Base-by-base conservation (phyloP, 1,140 invertebrate species). In the Probaryconus sp. region DNA sequence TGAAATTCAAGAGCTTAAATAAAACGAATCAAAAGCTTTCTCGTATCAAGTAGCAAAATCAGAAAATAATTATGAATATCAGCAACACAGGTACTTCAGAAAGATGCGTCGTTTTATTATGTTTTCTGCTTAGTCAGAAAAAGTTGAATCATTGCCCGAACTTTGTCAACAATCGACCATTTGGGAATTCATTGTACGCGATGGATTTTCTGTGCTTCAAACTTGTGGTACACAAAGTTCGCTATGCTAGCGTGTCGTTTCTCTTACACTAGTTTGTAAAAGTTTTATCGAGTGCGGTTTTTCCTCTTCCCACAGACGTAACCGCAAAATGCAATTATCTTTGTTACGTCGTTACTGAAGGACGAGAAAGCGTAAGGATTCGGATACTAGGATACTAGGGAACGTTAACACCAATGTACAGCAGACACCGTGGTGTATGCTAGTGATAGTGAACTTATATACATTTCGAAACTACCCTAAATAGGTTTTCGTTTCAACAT, bases 401-500 rank as follows among this genome's bases (percentile, higher is more conserved):
- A 64, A 48, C 61, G 60, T 77, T 70, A 67, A 68, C 77, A 74
- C 69, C 37, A 35, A 18, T 33, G 70, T 33, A 64, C 17, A 35
- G 47, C 43, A 61, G 60, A 74, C 38, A 60, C 21, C 35, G 58
- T 50, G 69, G 60, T 76, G 42, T 53, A 10, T 55, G 45, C 21
- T 58, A 65, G 61, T 68, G 43, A 24, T 58, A 65, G 61, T 68
- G 43, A 80, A 74, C 72, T 71, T 81, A 74, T 61, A 42, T 76
- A 78, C 53, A 63, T 76, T 79, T 79, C 58, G 73, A 78, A 82
- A 83, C 81, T 83, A 82, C 53, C 56, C 74, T 71, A 83, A 84
- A 83, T 78, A 78, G 78, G 70, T 80, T 82, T 81, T 72, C 75
- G 71, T 81, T 81, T 71, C 69, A 79, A 85, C 84, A 85, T 68